These are phyloP conservation scores for Conus canariensis DNA, from an alignment of 2,888 invertebrate species.

Conservation along the genomic window DNA sequence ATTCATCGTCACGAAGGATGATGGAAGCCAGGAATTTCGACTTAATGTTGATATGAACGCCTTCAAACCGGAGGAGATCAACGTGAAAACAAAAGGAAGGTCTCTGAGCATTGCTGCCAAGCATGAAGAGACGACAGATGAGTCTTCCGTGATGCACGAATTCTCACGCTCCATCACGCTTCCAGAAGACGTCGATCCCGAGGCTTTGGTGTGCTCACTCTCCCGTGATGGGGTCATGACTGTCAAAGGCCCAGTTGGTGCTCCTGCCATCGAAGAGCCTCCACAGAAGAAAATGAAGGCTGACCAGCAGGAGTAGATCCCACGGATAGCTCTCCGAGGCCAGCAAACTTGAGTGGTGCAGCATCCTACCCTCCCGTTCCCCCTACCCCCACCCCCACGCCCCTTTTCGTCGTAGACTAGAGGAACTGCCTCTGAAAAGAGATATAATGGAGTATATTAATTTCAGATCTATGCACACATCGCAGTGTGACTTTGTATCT, in stretches of 20 bases:
- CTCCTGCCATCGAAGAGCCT: constrained; percentile 48
- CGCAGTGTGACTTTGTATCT: too few species aligned
- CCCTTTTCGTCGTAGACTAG: too few species aligned
- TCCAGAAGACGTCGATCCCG: constrained; percentile 97
- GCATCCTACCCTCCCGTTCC: too few species aligned
- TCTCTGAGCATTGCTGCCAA: constrained; percentile 95
- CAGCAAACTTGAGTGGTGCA: too few species aligned
- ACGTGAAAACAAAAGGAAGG: constrained; percentile 98
- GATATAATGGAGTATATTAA: too few species aligned
- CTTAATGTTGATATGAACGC: constrained; percentile 91
- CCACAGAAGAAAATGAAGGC: constrained; percentile 38
- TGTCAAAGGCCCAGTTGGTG: constrained; percentile 89
- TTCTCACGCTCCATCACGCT: constrained; percentile 98
- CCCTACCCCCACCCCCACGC: too few species aligned
- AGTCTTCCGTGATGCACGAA: constrained; percentile 97
- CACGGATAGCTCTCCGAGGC: too few species aligned
- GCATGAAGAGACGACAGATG: constrained; percentile 98
- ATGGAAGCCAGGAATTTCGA: constrained; percentile 46
- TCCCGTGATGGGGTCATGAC: constrained; percentile 98
- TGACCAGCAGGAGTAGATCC: neutral
- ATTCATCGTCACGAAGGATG: constrained; percentile 39
- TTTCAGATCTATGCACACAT: too few species aligned
- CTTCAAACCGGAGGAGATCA: constrained; percentile 96
- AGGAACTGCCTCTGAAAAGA: too few species aligned
- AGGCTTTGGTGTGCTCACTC: constrained; percentile 95